These are phyloP conservation scores for Nerophis ophidion DNA, from an alignment of 2,113 vertebrate species.

Conservation along the genomic window DNA sequence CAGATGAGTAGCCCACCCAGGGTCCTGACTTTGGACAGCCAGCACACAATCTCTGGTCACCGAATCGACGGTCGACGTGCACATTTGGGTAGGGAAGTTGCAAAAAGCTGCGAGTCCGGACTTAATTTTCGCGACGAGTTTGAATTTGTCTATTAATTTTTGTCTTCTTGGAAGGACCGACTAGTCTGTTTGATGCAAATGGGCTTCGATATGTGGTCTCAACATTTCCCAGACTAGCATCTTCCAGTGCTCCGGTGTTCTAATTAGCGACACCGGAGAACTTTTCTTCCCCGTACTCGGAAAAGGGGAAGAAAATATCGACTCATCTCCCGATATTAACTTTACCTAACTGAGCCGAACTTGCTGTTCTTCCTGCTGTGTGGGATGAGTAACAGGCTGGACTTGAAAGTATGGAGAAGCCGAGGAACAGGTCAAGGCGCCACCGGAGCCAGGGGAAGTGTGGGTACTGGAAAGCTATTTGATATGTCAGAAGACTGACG, in stretches of 20 bases:
- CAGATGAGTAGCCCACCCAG: too few relatives aligned
- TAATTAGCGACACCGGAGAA: constrained; percentile 41
- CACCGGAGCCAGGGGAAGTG: background rate
- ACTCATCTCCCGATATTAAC: constrained; percentile 46
- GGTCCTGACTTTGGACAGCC: too few relatives aligned
- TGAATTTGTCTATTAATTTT: too few relatives aligned
- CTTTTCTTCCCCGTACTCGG: constrained; percentile 51
- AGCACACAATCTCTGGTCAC: too few relatives aligned
- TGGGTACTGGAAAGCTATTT: background rate
- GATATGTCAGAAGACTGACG: background rate
- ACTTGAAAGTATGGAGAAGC: background rate
- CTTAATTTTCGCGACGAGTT: too few relatives aligned
- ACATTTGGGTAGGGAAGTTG: too few relatives aligned
- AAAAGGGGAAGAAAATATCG: constrained; percentile 43
- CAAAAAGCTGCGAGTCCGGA: too few relatives aligned
- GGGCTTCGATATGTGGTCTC: constrained; percentile 57
- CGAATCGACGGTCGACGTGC: too few relatives aligned
- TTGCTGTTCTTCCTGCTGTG: background rate
- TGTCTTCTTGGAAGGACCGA: too few relatives aligned
- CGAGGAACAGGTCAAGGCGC: background rate
- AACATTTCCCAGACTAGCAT: constrained; percentile 60
- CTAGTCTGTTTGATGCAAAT: constrained; percentile 44
- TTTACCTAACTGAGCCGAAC: constrained; percentile 17
- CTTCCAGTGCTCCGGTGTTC: constrained; percentile 48
- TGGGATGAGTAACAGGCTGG: background rate